Conservation (phyloP, 2,797 vertebrate genomes). For the Sylvilagus floridanus region DNA sequence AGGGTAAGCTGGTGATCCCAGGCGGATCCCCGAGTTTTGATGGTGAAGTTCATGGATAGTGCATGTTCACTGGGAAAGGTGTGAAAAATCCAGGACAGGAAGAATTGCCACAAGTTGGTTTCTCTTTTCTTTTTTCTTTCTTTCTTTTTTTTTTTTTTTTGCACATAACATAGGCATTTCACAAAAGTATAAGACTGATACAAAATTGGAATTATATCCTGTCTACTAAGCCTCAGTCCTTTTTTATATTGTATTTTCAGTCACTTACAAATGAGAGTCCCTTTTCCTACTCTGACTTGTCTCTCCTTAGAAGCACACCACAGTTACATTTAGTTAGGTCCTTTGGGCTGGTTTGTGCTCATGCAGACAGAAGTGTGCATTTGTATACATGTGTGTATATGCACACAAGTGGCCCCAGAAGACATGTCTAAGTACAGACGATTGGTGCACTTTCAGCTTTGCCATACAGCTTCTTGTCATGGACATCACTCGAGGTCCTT, state of each 20-base stretch:
- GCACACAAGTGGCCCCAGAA: not conserved
- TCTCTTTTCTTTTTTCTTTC: not conserved
- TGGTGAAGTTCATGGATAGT: not conserved
- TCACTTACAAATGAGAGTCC: not conserved
- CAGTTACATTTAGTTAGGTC: not conserved
- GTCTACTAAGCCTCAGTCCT: not conserved
- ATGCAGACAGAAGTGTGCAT: not conserved
- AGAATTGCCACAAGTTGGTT: not conserved
- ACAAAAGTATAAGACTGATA: not conserved
- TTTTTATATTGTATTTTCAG: not conserved
- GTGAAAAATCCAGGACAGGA: not conserved
- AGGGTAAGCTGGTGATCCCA: constrained; percentile 15
- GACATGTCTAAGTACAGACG: not conserved
- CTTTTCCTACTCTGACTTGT: not conserved
- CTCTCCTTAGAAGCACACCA: not conserved
- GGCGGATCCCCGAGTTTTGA: not conserved
- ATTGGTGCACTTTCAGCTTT: not conserved
- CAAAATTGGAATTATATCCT: not conserved
- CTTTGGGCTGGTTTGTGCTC: not conserved
- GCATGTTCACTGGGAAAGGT: not conserved
- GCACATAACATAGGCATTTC: not conserved
- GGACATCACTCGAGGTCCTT: not conserved
- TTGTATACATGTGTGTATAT: not conserved
- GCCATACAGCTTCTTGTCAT: not conserved
- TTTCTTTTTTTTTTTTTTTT: not conserved